Evolutionary conservation across 2,888 invertebrate genomes (phyloP), one percentile per base, ranked within the genome.

Genomic region (Phragmatobia fuliginosa): DNA sequence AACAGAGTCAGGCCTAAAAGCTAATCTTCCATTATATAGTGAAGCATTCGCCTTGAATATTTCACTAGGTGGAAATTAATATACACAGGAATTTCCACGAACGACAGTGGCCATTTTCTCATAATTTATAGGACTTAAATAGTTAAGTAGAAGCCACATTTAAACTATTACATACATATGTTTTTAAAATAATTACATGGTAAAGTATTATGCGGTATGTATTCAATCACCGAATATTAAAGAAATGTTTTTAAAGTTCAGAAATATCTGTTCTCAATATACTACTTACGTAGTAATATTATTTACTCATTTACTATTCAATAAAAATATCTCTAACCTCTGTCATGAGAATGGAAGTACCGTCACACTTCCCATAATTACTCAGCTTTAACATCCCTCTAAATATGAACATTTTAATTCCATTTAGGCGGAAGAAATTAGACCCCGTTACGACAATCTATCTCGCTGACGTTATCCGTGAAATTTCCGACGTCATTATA

Each of bases 401-500:
- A 25, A 66, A 56, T 56, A 66, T 66, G 56, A 25, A 56, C 33
- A 41, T 70, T 70, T 66, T 66, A 66, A 70, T 70, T 66, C 62
- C 58, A 66, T 62, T 66, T 62, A 41, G 32, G 56, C 36, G 28
- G 36, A 70, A 62, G 49, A 70, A 70, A 70, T 70, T 70, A 62
- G 66, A 70, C 56, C 61, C 41, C 62, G 62, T 70, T 70, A 59
- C 70, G 62, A 62, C 63, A 63, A 67, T 70, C 70, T 70, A 67
- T 70, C 70, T 70, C 59, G 59, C 70, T 70, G 67, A 67, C 59
- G 70, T 70, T 63, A 70, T 67, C 66, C 70, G 49, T 33, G 59
- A 67, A 70, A 63, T 67, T 70, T 49, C 66, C 70, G 58, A 63
- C 67, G 63, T 70, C 70, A 70, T 67, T 62, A 70, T 65, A 65